Base-by-base conservation (phyloP, 2,888 invertebrate genomes). In the Trissolcus brochymenae region DNA sequence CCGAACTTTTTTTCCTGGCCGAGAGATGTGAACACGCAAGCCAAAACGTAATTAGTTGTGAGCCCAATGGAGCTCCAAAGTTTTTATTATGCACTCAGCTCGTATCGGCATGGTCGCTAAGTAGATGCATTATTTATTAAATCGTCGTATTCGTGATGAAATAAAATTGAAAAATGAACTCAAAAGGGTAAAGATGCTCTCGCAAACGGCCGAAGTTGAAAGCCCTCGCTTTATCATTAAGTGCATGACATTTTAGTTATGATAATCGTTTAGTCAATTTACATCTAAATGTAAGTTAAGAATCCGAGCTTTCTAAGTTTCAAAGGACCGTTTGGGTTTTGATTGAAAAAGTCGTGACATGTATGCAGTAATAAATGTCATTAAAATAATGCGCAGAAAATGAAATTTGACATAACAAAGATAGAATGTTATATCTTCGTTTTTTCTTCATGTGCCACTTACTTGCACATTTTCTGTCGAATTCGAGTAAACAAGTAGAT, bases 81-180 rank as follows among this genome's bases (percentile, higher is more conserved):
- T 29, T 16, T 13, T 43, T 35, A 29, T 17, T 29, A 14, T 4
- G n/a, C 46, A 43, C n/a, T 43, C 25, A 62, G 43, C 19, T 43
- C 16, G 11, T 25, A 21, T 46, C n/a, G 16, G 25, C 6, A 6
- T 25, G 4, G 7, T 16, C n/a, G 46, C 29, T 43, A 64, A 64
- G 56, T 64, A 13, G 29, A 64, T 64, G 55, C 54, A 64, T 64
- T 64, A 64, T 64, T 54, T 55, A 65, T 56, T 6, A 29, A 46
- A 16, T 46, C 17, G n/a, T 56, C 46, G 40, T 35, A 50, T 50
- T 13, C 6, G 21, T 25, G 29, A 21, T n/a, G 17, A 6, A 46
- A 14, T 6, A 14, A 43, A 59, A 53, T 53, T 54, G 13, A 67
- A 43, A 19, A 51, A 51, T 21, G 49, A 17, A 35, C 17, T 35